phyloP scores from a whole-genome alignment of 2,797 vertebrate genomes.

The Protosalanx chinensis region DNA sequence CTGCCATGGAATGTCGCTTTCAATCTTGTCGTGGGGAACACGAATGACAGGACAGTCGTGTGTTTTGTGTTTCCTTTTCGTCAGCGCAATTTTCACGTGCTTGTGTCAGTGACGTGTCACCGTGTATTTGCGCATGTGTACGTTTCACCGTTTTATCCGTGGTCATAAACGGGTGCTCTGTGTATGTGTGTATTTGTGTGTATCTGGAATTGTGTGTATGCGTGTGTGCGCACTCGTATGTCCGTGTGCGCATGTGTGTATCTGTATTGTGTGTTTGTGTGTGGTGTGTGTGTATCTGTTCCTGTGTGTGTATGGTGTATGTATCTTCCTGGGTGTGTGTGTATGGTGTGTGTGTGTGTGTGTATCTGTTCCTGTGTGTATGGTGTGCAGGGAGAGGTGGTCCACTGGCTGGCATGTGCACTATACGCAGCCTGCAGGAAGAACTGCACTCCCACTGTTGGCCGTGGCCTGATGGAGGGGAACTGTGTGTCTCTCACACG shows the following conservation, averaged over 20 bases:
- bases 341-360: no score
- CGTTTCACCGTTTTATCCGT: no score
- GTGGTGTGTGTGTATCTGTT: neutral
- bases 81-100: no score
- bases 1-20: no score
- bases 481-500: conserved; percentile 94
- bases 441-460: conserved; percentile 84
- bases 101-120: no score
- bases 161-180: neutral
- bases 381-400: conserved; percentile 78
- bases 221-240: no score
- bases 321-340: no score
- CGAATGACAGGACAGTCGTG: no score
- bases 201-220: neutral
- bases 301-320: conserved; percentile 1
- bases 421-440: conserved; percentile 89
- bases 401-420: conserved; percentile 89
- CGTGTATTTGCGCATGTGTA: no score
- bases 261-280: neutral
- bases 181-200: neutral
- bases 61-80: no score
- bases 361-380: neutral
- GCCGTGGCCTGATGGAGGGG: conserved; percentile 87
- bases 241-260: neutral
- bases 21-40: no score